Conservation (phyloP, 35 echinoderm and acorn worm genomes). For the Hemicentrotus pulcherrimus region DNA sequence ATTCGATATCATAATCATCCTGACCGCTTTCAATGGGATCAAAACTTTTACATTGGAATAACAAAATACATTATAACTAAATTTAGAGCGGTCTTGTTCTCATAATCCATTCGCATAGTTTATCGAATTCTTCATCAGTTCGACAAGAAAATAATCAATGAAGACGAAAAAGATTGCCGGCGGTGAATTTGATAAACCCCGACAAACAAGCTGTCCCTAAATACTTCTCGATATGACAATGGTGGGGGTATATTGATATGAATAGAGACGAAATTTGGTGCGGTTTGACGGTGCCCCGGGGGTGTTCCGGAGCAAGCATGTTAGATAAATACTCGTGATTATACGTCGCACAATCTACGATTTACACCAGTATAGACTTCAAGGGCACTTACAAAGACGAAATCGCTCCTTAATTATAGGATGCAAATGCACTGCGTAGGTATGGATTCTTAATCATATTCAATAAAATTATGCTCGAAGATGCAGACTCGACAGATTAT, state of each 20-base stretch:
- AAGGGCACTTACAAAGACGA: not conserved
- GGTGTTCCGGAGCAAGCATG: constrained; percentile 33
- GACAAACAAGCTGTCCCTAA: constrained; percentile 25
- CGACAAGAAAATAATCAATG: constrained; percentile 6
- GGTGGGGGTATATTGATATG: constrained; percentile 1
- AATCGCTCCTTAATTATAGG: not conserved
- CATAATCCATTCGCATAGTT: constrained; percentile 30
- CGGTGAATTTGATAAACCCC: constrained; percentile 21
- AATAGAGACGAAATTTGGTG: constrained; percentile 43
- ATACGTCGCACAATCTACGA: not conserved
- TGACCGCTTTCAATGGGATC: not conserved
- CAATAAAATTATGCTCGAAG: too few species aligned
- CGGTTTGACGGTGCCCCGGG: not conserved
- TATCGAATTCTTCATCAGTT: constrained; percentile 29
- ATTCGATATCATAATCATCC: constrained; percentile 33
- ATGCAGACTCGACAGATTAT: too few species aligned
- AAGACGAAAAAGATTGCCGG: constrained; percentile 9
- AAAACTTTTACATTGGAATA: not conserved
- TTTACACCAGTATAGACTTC: not conserved
- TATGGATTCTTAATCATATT: not conserved
- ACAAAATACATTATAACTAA: constrained; percentile 39
- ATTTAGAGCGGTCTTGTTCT: constrained; percentile 16
- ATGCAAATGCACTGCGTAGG: not conserved
- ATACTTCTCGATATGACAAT: not conserved
- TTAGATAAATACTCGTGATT: constrained; percentile 4